These are phyloP conservation scores for Halcyon senegalensis DNA, from an alignment of 2,113 vertebrate genomes.

Conservation along the genomic window DNA sequence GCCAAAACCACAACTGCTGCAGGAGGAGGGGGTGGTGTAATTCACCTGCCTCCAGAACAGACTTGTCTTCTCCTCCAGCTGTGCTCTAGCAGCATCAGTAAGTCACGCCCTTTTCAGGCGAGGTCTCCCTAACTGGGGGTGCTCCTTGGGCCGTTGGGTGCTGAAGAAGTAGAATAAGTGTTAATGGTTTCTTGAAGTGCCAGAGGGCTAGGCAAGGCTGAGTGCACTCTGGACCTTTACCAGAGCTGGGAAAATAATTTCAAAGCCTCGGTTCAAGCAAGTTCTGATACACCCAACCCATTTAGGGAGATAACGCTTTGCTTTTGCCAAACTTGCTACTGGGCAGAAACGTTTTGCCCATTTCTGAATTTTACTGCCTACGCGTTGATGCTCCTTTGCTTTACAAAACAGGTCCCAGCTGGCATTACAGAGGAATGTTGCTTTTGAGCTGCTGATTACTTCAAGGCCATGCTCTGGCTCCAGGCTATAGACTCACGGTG, in stretches of 20 bases:
- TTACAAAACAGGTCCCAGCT: background rate
- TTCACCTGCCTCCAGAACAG: background rate
- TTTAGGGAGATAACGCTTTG: background rate
- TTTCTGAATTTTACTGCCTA: background rate
- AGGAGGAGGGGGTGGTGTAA: background rate
- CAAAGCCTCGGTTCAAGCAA: background rate
- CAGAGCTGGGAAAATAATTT: background rate
- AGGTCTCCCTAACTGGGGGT: rapidly evolving
- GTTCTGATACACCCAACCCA: background rate
- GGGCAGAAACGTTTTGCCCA: background rate
- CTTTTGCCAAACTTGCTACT: background rate
- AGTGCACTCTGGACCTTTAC: background rate
- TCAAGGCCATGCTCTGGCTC: background rate
- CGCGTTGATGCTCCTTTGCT: background rate
- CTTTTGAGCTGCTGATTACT: background rate
- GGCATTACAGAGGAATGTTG: background rate
- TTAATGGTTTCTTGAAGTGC: background rate
- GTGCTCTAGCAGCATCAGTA: background rate
- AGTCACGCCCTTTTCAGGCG: background rate
- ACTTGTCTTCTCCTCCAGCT: background rate
- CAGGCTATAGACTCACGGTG: rapidly evolving
- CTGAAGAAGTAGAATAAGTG: background rate
- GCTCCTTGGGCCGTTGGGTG: background rate
- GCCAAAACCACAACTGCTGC: background rate
- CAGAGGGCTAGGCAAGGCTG: background rate